Base-by-base conservation (phyloP, 2,888 invertebrate genomes). In the Caenorhabditis sp. region DNA sequence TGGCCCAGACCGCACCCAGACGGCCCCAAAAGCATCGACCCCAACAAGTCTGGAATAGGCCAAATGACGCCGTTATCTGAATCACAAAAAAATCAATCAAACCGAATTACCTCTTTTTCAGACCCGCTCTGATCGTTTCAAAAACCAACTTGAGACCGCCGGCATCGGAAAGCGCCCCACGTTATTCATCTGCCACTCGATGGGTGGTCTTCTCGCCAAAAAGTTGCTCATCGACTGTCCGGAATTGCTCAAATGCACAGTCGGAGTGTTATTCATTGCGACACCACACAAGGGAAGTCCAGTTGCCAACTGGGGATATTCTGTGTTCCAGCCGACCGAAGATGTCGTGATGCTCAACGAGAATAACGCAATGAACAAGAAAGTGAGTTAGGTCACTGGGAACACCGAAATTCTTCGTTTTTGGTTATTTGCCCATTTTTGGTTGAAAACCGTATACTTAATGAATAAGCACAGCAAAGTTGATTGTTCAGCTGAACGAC, bases 131-230 rank as follows among this genome's bases (percentile, higher is more conserved):
- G 72, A 84, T 32, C 72, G 82, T 1, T 82, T 82, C 63, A 68
- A 79, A 41, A 45, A 61, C 6, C 80, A 81, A 62, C 68, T 87
- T 15, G 45, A 61, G 32, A 59, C 48, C 0, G 85, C 84, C 15
- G 86, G 86, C 8, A 78, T 87, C 5, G 87, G 87, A 2, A 78
- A 76, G 9, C 70, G 87, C 7, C 87, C 87, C 0, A 75, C 87
- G 2, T 71, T 87, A 2, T 87, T 87, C 56, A 83, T 87, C 9
- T 85, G 86, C 59, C 87, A 87, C 65, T 81, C 81, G 6, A 83
- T 87, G 85, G 87, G 87, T 11, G 87, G 87, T 15, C 73, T 87
- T 7, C 78, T 87, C 2, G 83, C 86, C 15, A 87, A 87, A 63
- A 76, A 83, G 43, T 53, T 87, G 39, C 74, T 87, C 2, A 50